Evolutionary conservation across 2,888 invertebrate genomes (phyloP).

Genomic region (Unio delphinus): DNA sequence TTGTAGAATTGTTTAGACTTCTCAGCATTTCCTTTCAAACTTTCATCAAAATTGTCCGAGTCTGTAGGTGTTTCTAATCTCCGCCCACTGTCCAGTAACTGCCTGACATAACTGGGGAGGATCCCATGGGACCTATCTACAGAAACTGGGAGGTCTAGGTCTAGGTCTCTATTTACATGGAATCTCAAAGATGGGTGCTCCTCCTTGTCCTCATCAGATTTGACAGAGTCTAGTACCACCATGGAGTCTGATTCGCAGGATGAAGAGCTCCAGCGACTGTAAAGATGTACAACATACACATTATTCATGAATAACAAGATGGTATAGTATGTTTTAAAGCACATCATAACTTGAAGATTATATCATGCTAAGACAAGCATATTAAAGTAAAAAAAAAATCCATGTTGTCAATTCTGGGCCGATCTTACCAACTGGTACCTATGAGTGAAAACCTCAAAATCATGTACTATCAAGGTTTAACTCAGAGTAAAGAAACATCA

Average conservation of each 20-base stretch:
- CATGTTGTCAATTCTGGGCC: no score
- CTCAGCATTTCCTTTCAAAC: slow-evolving; percentile 61
- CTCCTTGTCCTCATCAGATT: slow-evolving; percentile 39
- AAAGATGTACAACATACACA: slow-evolving; percentile 1
- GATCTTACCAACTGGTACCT: no score
- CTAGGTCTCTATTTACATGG: slow-evolving; percentile 20
- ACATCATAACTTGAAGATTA: no score
- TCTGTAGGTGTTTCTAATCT: slow-evolving; percentile 46
- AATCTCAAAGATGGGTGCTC: slow-evolving; percentile 14
- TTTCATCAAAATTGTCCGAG: slow-evolving; percentile 53
- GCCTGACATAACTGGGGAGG: slow-evolving; percentile 52
- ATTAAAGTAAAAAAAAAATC: no score
- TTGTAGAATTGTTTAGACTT: slow-evolving; percentile 80
- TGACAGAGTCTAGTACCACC: slow-evolving; percentile 69
- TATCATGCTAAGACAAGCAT: no score
- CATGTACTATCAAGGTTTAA: no score
- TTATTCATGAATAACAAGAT: no score
- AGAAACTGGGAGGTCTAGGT: slow-evolving; percentile 26
- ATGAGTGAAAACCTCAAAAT: no score
- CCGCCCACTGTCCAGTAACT: slow-evolving; percentile 45
- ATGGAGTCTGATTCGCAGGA: slow-evolving; percentile 70
- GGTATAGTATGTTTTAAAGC: no score
- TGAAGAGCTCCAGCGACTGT: slow-evolving; percentile 46
- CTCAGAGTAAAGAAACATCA: no score
- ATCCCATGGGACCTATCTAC: slow-evolving; percentile 20